Evolutionary conservation across 1,140 invertebrate species (phyloP).

Genomic region (Pseudoatta argentina): DNA sequence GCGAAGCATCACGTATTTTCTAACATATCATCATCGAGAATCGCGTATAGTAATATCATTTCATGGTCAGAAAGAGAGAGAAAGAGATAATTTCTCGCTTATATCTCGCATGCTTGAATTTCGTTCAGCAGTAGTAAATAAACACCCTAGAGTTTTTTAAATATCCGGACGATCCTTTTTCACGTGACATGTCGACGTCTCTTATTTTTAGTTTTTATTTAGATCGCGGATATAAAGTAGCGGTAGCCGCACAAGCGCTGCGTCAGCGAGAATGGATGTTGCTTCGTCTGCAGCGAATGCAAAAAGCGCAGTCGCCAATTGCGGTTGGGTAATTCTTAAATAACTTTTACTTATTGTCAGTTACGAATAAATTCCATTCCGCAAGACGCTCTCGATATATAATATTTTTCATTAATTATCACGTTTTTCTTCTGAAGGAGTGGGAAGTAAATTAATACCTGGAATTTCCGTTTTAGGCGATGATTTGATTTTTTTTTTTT

Average conservation of each 20-base stretch:
- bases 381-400: neutral
- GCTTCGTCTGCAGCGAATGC: conserved; percentile 19
- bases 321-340: conserved; percentile 1
- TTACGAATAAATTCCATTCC: neutral
- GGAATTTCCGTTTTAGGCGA: neutral
- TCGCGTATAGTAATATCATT: neutral
- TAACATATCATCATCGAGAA: conserved; percentile 47
- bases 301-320: conserved; percentile 29
- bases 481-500: neutral
- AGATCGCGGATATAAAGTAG: neutral
- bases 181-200: neutral
- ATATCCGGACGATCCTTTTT: neutral
- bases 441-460: neutral
- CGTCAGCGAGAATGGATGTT: conserved; percentile 36
- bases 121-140: neutral
- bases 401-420: neutral
- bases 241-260: neutral
- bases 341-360: conserved; percentile 1
- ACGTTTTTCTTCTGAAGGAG: neutral
- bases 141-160: conserved; percentile 1
- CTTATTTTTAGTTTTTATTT: conserved; percentile 52
- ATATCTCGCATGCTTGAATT: neutral
- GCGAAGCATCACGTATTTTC: conserved; percentile 58
- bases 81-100: neutral
- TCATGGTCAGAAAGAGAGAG: neutral